Evolutionary conservation across 2,888 invertebrate species (phyloP).

Genomic region (Campaea margaritaria): DNA sequence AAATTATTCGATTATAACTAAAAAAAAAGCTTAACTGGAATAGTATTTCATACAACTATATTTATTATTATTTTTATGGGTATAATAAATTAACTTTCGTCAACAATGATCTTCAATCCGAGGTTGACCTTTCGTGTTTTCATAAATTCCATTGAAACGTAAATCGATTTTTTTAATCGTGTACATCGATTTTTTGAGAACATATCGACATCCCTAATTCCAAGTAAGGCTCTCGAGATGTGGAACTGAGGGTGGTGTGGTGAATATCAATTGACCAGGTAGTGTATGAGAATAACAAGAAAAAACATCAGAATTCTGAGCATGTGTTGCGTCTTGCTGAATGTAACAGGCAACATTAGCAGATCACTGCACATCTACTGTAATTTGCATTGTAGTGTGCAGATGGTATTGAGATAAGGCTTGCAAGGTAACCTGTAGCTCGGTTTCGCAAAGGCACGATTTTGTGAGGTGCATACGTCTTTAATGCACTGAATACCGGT

Average conservation of each 20-base stretch:
- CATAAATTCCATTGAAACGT: background rate
- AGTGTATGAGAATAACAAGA: conserved; percentile 68
- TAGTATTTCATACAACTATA: too few species aligned
- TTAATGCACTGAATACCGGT: too few species aligned
- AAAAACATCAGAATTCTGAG: conserved; percentile 50
- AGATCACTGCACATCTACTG: conserved; percentile 44
- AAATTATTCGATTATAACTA: too few species aligned
- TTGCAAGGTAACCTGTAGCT: conserved; percentile 6
- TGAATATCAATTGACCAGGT: conserved; percentile 68
- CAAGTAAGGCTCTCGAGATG: conserved; percentile 51
- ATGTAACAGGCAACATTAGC: conserved; percentile 63
- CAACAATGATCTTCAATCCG: too few species aligned
- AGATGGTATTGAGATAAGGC: conserved; percentile 33
- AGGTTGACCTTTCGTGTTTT: too few species aligned
- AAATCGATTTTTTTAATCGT: conserved; percentile 5
- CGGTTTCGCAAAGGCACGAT: background rate
- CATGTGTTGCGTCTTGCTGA: conserved; percentile 36
- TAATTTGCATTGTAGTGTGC: conserved; percentile 39
- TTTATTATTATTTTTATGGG: too few species aligned
- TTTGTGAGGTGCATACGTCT: background rate
- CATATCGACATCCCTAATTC: conserved; percentile 16
- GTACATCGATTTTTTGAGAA: background rate
- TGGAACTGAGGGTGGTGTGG: conserved; percentile 48
- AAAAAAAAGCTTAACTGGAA: too few species aligned
- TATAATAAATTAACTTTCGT: too few species aligned